Conservation (phyloP, 2,888 invertebrate genomes). For the Portevinia maculata region DNA sequence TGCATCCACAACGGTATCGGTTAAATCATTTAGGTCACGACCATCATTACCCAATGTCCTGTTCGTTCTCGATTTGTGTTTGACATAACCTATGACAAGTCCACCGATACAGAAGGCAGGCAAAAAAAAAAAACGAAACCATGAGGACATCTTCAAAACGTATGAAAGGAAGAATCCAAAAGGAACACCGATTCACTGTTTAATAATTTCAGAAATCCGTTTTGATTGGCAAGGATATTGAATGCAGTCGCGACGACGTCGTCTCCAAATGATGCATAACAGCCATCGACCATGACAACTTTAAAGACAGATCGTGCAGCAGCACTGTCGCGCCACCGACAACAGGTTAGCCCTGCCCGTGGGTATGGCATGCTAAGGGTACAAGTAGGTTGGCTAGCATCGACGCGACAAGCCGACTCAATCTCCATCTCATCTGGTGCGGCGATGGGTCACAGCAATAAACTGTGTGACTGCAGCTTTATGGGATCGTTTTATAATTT, state of each 20-base stretch:
- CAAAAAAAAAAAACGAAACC: no score
- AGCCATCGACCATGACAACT: slow-evolving; percentile 39
- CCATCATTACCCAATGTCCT: slow-evolving; percentile 1
- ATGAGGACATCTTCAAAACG: not conserved
- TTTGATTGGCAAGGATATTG: slow-evolving; percentile 61
- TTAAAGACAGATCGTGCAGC: slow-evolving; percentile 59
- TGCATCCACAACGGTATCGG: not conserved
- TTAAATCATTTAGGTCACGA: slow-evolving; percentile 32
- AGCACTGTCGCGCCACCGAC: not conserved
- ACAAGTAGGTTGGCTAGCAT: not conserved
- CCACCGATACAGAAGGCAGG: not conserved
- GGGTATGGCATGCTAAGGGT: slow-evolving; percentile 3
- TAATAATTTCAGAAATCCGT: slow-evolving; percentile 49
- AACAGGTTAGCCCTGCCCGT: slow-evolving; percentile 44
- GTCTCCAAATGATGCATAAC: slow-evolving; percentile 26
- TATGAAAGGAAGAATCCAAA: slow-evolving; percentile 15
- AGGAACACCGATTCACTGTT: slow-evolving; percentile 38
- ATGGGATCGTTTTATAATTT: slow-evolving; percentile 77
- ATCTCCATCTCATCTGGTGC: slow-evolving; percentile 61
- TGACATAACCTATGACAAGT: slow-evolving; percentile 22
- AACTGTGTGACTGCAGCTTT: slow-evolving; percentile 72
- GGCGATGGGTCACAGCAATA: slow-evolving; percentile 65
- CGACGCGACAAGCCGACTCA: slow-evolving; percentile 33
- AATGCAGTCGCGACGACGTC: slow-evolving; percentile 35
- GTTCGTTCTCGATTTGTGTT: slow-evolving; percentile 26